phyloP scores from a whole-genome alignment of 2,888 invertebrate species.

The Drosophila paracracens region DNA sequence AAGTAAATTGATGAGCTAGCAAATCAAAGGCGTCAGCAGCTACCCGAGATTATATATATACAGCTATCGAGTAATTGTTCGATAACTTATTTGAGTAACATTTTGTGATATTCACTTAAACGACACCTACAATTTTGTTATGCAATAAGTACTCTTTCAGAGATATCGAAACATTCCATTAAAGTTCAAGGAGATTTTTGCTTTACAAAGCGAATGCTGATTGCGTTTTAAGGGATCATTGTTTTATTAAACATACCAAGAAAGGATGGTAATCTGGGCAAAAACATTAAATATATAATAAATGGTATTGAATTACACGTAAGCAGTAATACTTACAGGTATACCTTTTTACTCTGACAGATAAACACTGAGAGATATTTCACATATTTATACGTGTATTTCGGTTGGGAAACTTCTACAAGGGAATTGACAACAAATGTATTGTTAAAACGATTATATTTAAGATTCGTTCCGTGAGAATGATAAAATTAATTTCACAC shows the following conservation, averaged over 20 bases:
- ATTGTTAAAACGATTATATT: background rate
- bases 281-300: background rate
- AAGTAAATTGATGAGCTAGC: background rate
- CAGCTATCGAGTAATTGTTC: background rate
- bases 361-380: background rate
- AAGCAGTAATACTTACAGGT: background rate
- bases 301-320: background rate
- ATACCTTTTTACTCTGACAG: background rate
- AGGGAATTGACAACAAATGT: conserved; percentile 8
- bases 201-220: background rate
- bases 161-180: background rate
- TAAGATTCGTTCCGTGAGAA: background rate
- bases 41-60: background rate
- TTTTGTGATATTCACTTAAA: background rate
- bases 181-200: background rate
- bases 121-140: background rate
- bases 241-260: background rate
- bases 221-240: background rate
- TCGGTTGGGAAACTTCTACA: background rate
- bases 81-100: background rate
- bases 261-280: background rate
- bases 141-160: background rate
- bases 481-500: background rate
- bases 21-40: conserved; percentile 5
- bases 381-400: background rate